These are phyloP conservation scores for Apamea anceps DNA, from an alignment of 2,888 invertebrate genomes.

Conservation along the genomic window DNA sequence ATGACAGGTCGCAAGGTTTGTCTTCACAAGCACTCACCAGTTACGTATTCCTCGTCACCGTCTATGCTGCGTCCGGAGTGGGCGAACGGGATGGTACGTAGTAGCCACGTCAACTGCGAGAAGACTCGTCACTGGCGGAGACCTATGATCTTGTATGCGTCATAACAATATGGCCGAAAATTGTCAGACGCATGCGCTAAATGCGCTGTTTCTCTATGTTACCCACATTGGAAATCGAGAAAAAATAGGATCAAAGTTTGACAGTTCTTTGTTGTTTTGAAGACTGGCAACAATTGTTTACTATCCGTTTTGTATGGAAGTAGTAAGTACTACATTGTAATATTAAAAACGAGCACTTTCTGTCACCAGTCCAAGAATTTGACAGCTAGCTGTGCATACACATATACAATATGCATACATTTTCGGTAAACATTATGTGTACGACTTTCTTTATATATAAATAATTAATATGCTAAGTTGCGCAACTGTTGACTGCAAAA, in stretches of 20 bases:
- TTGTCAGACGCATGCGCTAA: constrained; percentile 88
- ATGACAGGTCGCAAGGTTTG: constrained; percentile 90
- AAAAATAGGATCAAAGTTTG: constrained; percentile 16
- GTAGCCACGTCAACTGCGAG: constrained; percentile 97
- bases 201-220: constrained; percentile 62
- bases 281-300: constrained; percentile 16
- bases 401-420: no score
- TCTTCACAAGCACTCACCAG: constrained; percentile 94
- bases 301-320: background rate
- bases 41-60: constrained; percentile 99
- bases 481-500: no score
- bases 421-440: no score
- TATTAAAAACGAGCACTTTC: no score
- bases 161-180: constrained; percentile 93
- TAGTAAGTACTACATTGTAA: background rate
- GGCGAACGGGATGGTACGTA: constrained; percentile 98
- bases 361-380: no score
- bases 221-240: constrained; percentile 53
- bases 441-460: no score
- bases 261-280: constrained; percentile 23
- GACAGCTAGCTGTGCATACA: no score
- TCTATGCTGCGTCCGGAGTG: constrained; percentile 98
- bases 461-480: no score
- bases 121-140: constrained; percentile 95
- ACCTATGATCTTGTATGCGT: constrained; percentile 94